These are phyloP conservation scores for Leucopsar rothschildi DNA, from an alignment of 2,113 vertebrate species.

Conservation along the genomic window DNA sequence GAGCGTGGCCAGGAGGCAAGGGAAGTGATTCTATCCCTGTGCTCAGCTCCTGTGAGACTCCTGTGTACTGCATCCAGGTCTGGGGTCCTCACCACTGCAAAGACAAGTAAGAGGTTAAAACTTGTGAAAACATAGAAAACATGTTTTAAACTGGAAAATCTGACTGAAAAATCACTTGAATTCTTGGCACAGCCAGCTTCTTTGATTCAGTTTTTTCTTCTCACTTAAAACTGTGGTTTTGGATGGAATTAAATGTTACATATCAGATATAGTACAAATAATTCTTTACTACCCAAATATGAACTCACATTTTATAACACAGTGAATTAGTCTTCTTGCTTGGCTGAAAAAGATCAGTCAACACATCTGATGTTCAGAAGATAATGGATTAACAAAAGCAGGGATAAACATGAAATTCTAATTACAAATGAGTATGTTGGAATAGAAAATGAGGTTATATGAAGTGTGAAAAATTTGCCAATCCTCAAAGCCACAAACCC, in stretches of 20 bases:
- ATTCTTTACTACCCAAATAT: neutral
- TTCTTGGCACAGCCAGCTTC: neutral
- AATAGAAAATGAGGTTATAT: neutral
- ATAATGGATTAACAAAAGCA: neutral
- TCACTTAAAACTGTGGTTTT: neutral
- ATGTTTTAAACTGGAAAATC: neutral
- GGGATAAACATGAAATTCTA: neutral
- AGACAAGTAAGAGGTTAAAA: neutral
- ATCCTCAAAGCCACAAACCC: neutral
- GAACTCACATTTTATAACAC: neutral
- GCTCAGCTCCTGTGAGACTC: neutral
- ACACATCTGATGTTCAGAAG: neutral
- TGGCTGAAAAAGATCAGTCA: neutral
- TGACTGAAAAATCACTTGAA: neutral
- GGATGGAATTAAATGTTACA: neutral
- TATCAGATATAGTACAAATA: neutral
- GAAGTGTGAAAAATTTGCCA: neutral
- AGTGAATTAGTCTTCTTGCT: neutral
- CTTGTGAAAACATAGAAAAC: neutral
- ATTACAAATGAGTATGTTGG: neutral
- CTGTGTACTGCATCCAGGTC: fast-evolving
- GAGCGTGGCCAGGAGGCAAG: fast-evolving
- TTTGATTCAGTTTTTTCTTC: neutral
- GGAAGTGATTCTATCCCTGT: neutral
- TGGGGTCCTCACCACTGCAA: neutral